These are phyloP conservation scores for Typhlichthys subterraneus DNA, from an alignment of 2,797 vertebrate genomes.

Conservation along the genomic window DNA sequence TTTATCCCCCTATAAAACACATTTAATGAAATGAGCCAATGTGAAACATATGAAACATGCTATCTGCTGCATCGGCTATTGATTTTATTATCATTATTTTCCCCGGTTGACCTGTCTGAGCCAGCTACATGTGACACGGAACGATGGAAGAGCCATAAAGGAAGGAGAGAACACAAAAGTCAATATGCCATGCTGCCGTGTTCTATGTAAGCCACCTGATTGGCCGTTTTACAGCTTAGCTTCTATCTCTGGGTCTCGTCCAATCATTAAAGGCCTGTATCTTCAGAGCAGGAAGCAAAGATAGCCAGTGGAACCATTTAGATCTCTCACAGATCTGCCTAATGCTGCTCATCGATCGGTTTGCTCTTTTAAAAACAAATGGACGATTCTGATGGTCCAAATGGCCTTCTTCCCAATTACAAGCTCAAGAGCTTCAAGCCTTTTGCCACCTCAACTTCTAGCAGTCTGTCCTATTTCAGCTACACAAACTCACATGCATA, in stretches of 20 bases:
- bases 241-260: slow-evolving; percentile 60
- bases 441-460: slow-evolving; percentile 50
- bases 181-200: slow-evolving; percentile 45
- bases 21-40: too few relatives aligned
- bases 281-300: slow-evolving; percentile 77
- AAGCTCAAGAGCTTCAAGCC: slow-evolving; percentile 75
- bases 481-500: neutral
- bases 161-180: slow-evolving; percentile 29
- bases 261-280: slow-evolving; percentile 77
- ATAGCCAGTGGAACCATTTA: slow-evolving; percentile 74
- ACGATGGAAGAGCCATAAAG: slow-evolving; percentile 40
- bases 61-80: too few relatives aligned
- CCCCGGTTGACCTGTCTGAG: slow-evolving; percentile 28
- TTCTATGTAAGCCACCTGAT: slow-evolving; percentile 60
- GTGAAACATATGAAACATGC: too few relatives aligned
- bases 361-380: slow-evolving; percentile 79
- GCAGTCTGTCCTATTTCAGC: slow-evolving; percentile 36
- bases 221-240: slow-evolving; percentile 57
- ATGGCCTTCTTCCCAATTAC: slow-evolving; percentile 80
- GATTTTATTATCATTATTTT: too few relatives aligned
- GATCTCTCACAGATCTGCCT: slow-evolving; percentile 81
- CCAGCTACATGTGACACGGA: slow-evolving; percentile 1
- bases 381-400: slow-evolving; percentile 75
- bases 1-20: too few relatives aligned
- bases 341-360: slow-evolving; percentile 75